Evolutionary conservation across 1,140 invertebrate genomes (phyloP), one percentile per base, ranked within the genome.

Genomic region (Cherax destructor): DNA sequence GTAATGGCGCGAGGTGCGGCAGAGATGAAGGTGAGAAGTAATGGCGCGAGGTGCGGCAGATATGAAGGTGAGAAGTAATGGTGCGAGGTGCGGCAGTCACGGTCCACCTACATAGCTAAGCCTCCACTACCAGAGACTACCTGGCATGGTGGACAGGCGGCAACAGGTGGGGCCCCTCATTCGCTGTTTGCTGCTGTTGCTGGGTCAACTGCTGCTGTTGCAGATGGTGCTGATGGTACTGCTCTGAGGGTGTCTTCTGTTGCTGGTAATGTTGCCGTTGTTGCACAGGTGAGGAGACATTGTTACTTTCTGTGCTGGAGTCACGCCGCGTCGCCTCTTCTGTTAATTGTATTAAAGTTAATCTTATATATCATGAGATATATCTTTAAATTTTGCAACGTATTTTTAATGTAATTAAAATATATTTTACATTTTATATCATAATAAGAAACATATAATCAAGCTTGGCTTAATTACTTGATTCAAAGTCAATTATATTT

Each of bases 91-190:
- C 83, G 72, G 10, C 88, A 90, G 81, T 81, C 88, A 90, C 2
- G 61, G n/a, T n/a, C 88, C 88, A 90, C 88, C n/a, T 90, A 90
- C 88, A 90, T 84, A 90, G 88, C 88, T 90, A 81, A 85, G 81
- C 88, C 83, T 61, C 88, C 72, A 72, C 83, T 83, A 79, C 88
- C 83, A n/a, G n/a, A n/a, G n/a, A n/a, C n/a, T n/a, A n/a, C n/a
- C n/a, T n/a, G n/a, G n/a, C n/a, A n/a, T n/a, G n/a, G 52, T 81
- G 88, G 65, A 90, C 88, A 90, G 88, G 88, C 21, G 88, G n/a
- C n/a, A 90, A 81, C n/a, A n/a, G 88, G 72, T 90, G 88, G 56
- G 88, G 88, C 65, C n/a, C n/a, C 1, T 7, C 88, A 65, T 81
- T 50, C 49, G 24, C n/a, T n/a, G 74, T 76, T 59, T n/a, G n/a